Base-by-base conservation (phyloP, 1,140 invertebrate species). In the Parapsyche elsis region DNA sequence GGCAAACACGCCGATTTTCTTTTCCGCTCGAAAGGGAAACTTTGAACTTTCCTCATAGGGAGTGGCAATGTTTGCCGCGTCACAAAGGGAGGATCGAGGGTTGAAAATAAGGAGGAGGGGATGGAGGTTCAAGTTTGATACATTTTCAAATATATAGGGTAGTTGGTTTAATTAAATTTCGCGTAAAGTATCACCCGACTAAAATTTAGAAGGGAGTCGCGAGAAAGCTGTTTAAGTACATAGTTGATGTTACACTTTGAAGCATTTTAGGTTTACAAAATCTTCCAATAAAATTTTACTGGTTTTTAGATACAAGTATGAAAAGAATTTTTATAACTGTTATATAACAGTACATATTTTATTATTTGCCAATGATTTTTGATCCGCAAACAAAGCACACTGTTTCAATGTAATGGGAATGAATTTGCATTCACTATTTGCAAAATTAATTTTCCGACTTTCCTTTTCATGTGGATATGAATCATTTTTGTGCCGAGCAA, bases 81-180 rank as follows among this genome's bases (percentile, higher is more conserved):
- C 57, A 21, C 57, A 21, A 16, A 5, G 9, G 57, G 57, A 21
- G 57, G 57, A 19, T 53, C 21, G 57, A 61, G 21, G 21, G 49
- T 19, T 53, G 1, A 1, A 61, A 61, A 2, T 10, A 16, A 24
- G 59, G n/a, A 16, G n/a, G 16, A 19, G 24, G 64, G 23, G 64
- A 19, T 61, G 64, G 64, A 53, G 30, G 30, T 38, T 24, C 23
- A 67, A 67, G 64, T 67, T 67, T 67, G 64, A 67, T 67, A 67
- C 19, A 23, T 24, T 24, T 67, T 67, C 64, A 67, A 26, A 67
- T 67, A 67, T 67, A 67, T 67, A 67, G 64, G 64, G 64, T 67
- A 67, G 64, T 67, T 23, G 64, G 64, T 67, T 67, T 67, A 67
- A 67, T 67, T 67, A 67, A 67, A 67, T 67, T 23, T 67, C 10